These are phyloP conservation scores for Mesorhabditis belari DNA, from an alignment of 2,888 invertebrate species.

Conservation along the genomic window DNA sequence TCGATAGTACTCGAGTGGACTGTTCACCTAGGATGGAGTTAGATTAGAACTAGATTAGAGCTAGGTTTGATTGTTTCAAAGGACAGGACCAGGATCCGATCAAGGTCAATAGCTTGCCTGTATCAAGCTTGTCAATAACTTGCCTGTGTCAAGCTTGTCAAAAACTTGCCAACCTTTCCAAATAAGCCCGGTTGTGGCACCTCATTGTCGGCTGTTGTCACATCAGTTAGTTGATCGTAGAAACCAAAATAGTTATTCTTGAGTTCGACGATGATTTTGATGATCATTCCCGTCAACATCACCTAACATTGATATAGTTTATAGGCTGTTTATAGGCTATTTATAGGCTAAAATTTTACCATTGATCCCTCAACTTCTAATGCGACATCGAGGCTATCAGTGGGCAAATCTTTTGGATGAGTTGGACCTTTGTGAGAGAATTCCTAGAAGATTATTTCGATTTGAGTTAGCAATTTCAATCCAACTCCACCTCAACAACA, in stretches of 20 bases:
- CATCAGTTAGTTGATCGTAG: conserved; percentile 64
- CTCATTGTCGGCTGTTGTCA: conserved; percentile 4
- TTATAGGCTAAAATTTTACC: conserved; percentile 79
- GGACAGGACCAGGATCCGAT: too few species aligned
- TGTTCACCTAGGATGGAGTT: too few species aligned
- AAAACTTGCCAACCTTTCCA: neutral
- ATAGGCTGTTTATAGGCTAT: conserved; percentile 82
- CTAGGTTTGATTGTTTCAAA: too few species aligned
- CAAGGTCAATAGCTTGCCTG: too few species aligned
- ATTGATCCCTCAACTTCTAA: conserved; percentile 90
- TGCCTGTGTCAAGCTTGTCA: too few species aligned
- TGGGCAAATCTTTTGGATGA: conserved; percentile 54
- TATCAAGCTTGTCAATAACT: too few species aligned
- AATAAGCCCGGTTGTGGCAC: neutral
- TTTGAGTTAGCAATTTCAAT: neutral
- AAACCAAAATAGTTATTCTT: conserved; percentile 94
- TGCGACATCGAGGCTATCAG: conserved; percentile 84
- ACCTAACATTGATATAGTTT: conserved; percentile 74
- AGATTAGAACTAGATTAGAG: too few species aligned
- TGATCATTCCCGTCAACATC: conserved; percentile 80
- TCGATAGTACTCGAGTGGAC: conserved; percentile 30
- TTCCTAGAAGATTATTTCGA: neutral
- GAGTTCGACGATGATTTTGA: conserved; percentile 62
- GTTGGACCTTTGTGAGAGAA: neutral
- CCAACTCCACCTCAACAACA: conserved; percentile 2